phyloP scores from a whole-genome alignment of 2,797 vertebrate species.

The Passerculus sandwichensis region DNA sequence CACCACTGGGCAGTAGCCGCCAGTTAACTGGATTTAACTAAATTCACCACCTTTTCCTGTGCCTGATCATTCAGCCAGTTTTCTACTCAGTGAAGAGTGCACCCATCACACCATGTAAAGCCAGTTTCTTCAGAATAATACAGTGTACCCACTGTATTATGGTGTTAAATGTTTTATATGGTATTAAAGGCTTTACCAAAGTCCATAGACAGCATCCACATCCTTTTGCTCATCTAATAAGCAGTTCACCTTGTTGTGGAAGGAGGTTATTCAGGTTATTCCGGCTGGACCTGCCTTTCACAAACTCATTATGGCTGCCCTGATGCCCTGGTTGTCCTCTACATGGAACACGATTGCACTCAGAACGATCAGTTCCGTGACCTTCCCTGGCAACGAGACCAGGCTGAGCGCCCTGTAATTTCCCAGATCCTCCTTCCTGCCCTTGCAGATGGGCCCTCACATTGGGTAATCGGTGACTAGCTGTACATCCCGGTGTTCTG shows the following conservation, averaged over 20 bases:
- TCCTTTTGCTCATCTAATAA: not conserved
- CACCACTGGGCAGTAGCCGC: not conserved
- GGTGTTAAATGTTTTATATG: not conserved
- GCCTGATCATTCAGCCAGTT: not conserved
- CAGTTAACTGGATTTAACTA: not conserved
- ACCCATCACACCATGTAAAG: not conserved
- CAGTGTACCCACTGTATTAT: not conserved
- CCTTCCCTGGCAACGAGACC: not conserved
- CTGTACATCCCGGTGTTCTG: too few species aligned
- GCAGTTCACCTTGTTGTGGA: not conserved
- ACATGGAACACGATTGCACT: rapidly evolving
- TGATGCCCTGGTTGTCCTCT: not conserved
- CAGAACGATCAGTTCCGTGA: not conserved
- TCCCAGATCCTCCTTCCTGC: not conserved
- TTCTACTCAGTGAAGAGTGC: not conserved
- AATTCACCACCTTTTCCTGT: too few species aligned
- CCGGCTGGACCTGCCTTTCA: not conserved
- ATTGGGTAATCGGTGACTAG: not conserved
- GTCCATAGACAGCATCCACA: not conserved
- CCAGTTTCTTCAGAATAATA: not conserved
- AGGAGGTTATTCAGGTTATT: not conserved
- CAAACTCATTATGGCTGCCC: not conserved
- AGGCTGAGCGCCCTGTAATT: not conserved
- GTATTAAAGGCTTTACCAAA: not conserved
- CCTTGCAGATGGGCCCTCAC: not conserved